A percentile compares a stretch with the other conserved stretches of the same genome.
Evolutionary conservation across 2,113 vertebrate genomes (phyloP).

Genomic region (Prochilodus magdalenae): DNA sequence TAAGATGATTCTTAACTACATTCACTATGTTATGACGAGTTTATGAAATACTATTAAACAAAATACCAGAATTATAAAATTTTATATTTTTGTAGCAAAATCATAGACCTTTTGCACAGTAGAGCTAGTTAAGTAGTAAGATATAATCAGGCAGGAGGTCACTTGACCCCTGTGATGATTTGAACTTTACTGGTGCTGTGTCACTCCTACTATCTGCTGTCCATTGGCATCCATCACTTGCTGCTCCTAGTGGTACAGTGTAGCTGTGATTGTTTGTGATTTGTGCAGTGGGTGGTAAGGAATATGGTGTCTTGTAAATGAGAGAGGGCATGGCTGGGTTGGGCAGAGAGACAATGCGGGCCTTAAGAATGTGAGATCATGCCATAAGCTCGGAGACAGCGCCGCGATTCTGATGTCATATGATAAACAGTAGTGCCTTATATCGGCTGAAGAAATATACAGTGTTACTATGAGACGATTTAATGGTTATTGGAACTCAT

Average conservation of each 20-base stretch:
- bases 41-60: no score
- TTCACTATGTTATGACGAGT: no score
- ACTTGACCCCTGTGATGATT: slow-evolving; percentile 1
- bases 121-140: background rate
- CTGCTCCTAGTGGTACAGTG: background rate
- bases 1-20: no score
- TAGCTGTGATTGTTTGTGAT: slow-evolving; percentile 18
- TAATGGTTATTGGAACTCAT: background rate
- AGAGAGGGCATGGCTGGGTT: slow-evolving; percentile 19
- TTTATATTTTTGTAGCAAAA: no score
- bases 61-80: no score
- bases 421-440: slow-evolving; percentile 26
- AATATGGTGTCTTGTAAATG: slow-evolving; percentile 25
- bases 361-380: slow-evolving; percentile 48
- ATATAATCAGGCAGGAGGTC: background rate
- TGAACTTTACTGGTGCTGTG: background rate
- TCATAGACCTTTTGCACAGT: no score
- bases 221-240: background rate
- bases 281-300: slow-evolving; percentile 12
- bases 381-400: slow-evolving; percentile 46
- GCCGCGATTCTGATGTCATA: slow-evolving; percentile 45
- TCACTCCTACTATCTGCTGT: background rate
- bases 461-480: background rate
- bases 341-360: slow-evolving; percentile 44
- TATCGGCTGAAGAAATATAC: background rate